Base-by-base conservation (phyloP, 2,888 invertebrate genomes). In the Cerceris rybyensis region DNA sequence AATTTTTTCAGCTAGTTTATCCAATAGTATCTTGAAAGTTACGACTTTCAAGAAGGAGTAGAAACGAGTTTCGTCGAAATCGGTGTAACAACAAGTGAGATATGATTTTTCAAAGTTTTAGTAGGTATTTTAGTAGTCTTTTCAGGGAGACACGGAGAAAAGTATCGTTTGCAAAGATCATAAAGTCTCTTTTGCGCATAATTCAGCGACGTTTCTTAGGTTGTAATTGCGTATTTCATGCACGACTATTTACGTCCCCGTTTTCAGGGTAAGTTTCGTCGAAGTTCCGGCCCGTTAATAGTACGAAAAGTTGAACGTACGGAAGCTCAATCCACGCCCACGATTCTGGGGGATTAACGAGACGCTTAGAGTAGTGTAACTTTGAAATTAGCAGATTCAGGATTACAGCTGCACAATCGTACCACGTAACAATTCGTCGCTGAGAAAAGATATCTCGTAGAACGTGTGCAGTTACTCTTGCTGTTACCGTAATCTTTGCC, bases 291-390 rank as follows among this genome's bases (percentile, higher is more conserved):
- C n/a, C n/a, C n/a, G 50, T 50, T 50, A n/a, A 50, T 50, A 50
- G n/a, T n/a, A n/a, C 50, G n/a, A 9, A 55, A 17, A 8, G 49
- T 63, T 70, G 55, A 55, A 63, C 49, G 60, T 39, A 14, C 9
- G 54, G 54, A 76, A 78, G 63, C 70, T 67, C 70, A 63, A 70
- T 58, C 61, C 43, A 6, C 8, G 65, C 14, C 54, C 28, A 64
- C 63, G 65, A 70, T 70, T 69, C 55, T 46, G n/a, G 39, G 63
- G 52, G 55, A 66, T 67, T 78, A 77, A 70, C 70, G 64, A 54
- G 63, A 55, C 52, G 66, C 67, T 69, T 70, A 68, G 50, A 54
- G 8, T 46, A 65, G 58, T 41, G 59, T 39, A 50, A 43, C 74
- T 58, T 59, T 28, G 64, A 65, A 70, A 80, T 78, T 70, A 60